Conservation (phyloP, 92 coral and sea anemone species). For the Diadumene lineata region DNA sequence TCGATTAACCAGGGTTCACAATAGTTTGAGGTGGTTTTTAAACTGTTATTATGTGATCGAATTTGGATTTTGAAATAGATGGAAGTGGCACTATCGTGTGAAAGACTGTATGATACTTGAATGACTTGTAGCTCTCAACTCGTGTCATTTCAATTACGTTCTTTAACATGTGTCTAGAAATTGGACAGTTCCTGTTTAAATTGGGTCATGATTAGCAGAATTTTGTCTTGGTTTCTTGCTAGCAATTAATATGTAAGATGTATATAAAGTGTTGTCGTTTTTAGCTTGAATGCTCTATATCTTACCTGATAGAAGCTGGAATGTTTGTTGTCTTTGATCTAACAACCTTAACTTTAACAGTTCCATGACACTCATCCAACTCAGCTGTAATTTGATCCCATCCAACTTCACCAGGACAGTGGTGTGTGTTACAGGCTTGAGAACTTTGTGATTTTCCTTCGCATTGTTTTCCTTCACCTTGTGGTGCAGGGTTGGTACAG, state of each 20-base stretch:
- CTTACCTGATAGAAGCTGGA: constrained; percentile 16
- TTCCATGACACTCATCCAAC: constrained; percentile 10
- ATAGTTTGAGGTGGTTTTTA: no score
- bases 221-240: no score
- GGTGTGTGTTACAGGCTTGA: constrained; percentile 18
- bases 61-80: no score
- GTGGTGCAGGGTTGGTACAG: constrained; percentile 51
- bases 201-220: no score
- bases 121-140: no score
- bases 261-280: no score
- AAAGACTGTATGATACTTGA: no score
- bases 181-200: neutral
- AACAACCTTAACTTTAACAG: neutral
- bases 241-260: no score
- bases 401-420: constrained; percentile 25
- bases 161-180: neutral
- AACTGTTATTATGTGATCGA: no score
- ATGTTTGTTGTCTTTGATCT: constrained; percentile 7
- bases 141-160: no score
- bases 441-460: constrained; percentile 10
- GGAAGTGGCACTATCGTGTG: no score
- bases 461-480: constrained; percentile 43
- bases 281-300: neutral
- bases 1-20: no score
- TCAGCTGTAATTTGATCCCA: constrained; percentile 20